Evolutionary conservation across 2,797 vertebrate species (phyloP).

Genomic region (Halcyon chelicuti): DNA sequence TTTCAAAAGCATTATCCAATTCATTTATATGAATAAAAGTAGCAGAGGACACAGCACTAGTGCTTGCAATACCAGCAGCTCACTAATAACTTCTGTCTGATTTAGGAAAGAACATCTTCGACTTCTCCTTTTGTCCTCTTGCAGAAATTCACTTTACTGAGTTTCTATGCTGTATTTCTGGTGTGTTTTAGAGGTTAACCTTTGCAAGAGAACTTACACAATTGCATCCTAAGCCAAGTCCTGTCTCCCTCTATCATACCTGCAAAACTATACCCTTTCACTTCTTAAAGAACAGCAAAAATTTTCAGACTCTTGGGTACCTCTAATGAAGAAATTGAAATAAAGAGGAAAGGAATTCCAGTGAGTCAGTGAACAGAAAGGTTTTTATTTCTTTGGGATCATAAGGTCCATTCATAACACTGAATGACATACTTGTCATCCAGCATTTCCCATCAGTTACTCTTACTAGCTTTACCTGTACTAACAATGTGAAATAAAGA

Average conservation of each 20-base stretch:
- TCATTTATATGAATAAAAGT: conserved; percentile 54
- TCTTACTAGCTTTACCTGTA: neutral
- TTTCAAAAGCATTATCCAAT: conserved; percentile 48
- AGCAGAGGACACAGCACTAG: conserved; percentile 6
- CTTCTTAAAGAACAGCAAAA: neutral
- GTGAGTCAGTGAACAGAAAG: neutral
- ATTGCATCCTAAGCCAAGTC: neutral
- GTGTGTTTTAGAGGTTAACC: neutral
- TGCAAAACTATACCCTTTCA: neutral
- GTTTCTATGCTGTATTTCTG: neutral
- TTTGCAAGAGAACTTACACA: neutral
- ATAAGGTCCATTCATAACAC: neutral
- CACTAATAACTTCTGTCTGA: neutral
- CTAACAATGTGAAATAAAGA: neutral
- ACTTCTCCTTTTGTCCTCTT: conserved; percentile 14
- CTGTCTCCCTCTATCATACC: neutral
- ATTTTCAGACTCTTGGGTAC: neutral
- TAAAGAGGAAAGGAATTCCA: neutral
- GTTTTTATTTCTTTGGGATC: neutral
- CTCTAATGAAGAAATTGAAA: neutral
- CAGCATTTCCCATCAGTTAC: neutral
- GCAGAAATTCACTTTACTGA: neutral
- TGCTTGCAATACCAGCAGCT: neutral
- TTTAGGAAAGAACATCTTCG: neutral
- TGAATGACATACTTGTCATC: neutral